phyloP scores from a whole-genome alignment of 2,888 invertebrate species.

The Plemyria rubiginata region DNA sequence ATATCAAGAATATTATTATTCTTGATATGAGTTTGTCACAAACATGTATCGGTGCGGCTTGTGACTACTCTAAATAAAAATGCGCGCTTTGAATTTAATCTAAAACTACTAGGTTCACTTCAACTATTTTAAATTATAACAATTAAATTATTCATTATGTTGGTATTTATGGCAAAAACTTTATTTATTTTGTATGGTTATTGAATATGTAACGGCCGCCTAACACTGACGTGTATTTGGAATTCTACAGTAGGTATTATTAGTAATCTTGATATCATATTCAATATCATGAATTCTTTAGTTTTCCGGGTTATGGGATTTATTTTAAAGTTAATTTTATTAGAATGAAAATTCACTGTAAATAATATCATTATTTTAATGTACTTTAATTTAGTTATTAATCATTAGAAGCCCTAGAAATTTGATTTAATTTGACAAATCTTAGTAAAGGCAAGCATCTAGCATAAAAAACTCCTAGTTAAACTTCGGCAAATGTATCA shows the following conservation, averaged over 20 bases:
- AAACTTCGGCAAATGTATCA: conserved; percentile 1
- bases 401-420: conserved; percentile 16
- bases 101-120: not conserved
- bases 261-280: conserved; percentile 32
- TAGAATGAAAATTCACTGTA: conserved; percentile 32
- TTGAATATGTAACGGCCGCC: conserved; percentile 57
- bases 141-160: conserved; percentile 1
- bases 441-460: not conserved
- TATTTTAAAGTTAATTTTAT: conserved; percentile 38
- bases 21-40: not conserved
- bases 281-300: conserved; percentile 27
- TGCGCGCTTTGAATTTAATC: conserved; percentile 4
- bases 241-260: conserved; percentile 38
- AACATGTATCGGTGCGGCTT: not conserved
- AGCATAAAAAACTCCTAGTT: not conserved
- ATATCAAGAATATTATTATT: conserved; percentile 2
- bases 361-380: conserved; percentile 41
- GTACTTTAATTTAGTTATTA: conserved; percentile 26
- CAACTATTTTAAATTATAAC: conserved; percentile 1
- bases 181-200: conserved; percentile 27
- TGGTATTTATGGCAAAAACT: conserved; percentile 5
- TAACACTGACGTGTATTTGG: conserved; percentile 63
- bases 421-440: not conserved
- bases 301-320: conserved; percentile 49
- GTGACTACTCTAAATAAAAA: conserved; percentile 1